Evolutionary conservation across 1,140 invertebrate genomes (phyloP).

Genomic region (Trichomalopsis sarcophagae): DNA sequence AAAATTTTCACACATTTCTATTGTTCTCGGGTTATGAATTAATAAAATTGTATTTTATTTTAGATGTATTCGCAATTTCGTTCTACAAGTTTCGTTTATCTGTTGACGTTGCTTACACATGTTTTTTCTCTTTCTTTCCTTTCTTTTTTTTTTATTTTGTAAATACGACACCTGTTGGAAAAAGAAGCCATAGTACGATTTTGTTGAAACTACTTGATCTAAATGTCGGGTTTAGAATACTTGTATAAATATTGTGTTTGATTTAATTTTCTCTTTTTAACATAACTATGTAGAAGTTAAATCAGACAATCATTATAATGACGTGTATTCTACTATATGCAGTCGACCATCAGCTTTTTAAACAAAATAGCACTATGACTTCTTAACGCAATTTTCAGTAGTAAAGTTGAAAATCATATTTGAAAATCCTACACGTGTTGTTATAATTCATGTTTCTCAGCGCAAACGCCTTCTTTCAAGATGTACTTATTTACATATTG

Average conservation of each 20-base stretch:
- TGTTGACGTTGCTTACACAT: background rate
- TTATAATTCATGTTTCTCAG: background rate
- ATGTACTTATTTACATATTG: conserved; percentile 36
- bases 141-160: background rate
- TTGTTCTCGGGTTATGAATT: conserved; percentile 13
- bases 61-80: conserved; percentile 19
- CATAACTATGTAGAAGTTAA: background rate
- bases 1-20: conserved; percentile 31
- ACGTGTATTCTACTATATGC: conserved; percentile 20
- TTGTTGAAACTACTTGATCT: background rate
- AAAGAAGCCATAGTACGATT: conserved; percentile 20
- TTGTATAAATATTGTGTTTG: background rate
- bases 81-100: background rate
- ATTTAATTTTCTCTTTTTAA: background rate
- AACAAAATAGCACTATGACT: background rate
- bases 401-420: conserved; percentile 15
- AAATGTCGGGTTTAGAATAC: background rate
- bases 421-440: background rate
- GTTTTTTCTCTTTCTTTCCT: background rate
- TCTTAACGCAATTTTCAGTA: background rate
- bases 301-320: background rate
- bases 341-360: conserved; percentile 21
- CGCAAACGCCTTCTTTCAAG: conserved; percentile 12
- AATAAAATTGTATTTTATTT: background rate
- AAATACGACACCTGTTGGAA: conserved; percentile 7